These are phyloP conservation scores for Fabriciana adippe DNA, from an alignment of 2,888 invertebrate genomes.

Conservation along the genomic window DNA sequence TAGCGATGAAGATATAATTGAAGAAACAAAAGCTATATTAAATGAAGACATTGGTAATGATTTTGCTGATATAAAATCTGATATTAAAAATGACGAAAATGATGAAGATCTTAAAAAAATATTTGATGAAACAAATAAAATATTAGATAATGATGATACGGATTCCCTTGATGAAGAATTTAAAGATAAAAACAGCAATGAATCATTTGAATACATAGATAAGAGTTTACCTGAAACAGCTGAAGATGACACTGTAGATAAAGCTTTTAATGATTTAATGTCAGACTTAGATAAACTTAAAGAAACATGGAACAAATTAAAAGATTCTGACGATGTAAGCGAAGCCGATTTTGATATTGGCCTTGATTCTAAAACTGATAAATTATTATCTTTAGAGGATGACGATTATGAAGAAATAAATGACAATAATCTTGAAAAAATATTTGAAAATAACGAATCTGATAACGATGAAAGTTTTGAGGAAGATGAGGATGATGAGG, in stretches of 20 bases:
- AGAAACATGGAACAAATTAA: constrained; percentile 56
- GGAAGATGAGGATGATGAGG: constrained; percentile 3
- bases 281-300: constrained; percentile 58
- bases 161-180: constrained; percentile 37
- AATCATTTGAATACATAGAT: constrained; percentile 37
- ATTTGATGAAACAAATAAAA: constrained; percentile 46
- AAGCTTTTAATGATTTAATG: constrained; percentile 56
- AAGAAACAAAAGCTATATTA: constrained; percentile 40
- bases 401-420: constrained; percentile 41
- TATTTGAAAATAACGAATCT: constrained; percentile 35
- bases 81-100: constrained; percentile 32
- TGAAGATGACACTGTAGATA: constrained; percentile 42
- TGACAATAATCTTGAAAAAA: constrained; percentile 38
- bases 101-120: constrained; percentile 37
- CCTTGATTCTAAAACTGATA: constrained; percentile 32
- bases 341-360: constrained; percentile 33
- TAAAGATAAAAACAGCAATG: constrained; percentile 29
- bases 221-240: constrained; percentile 37
- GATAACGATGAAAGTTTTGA: constrained; percentile 26
- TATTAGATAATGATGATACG: constrained; percentile 44
- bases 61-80: constrained; percentile 34
- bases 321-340: constrained; percentile 38
- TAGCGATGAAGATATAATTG: constrained; percentile 29
- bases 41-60: constrained; percentile 37
- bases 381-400: constrained; percentile 24